Evolutionary conservation across 2,888 invertebrate species (phyloP).

Genomic region (Drosophila prolongata): DNA sequence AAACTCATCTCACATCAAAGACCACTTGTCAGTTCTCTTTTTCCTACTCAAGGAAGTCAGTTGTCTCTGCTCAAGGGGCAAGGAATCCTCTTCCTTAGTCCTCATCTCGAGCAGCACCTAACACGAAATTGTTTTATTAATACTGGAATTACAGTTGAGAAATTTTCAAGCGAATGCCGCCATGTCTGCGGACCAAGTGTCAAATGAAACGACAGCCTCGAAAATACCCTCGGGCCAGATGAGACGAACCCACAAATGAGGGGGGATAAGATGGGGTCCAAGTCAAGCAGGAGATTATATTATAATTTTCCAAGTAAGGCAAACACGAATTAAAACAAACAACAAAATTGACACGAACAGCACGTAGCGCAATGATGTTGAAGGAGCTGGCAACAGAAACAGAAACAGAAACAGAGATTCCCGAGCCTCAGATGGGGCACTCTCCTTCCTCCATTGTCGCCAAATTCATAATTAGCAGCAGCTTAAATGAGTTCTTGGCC

Average conservation of each 20-base stretch:
- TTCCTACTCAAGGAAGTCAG: constrained; percentile 25
- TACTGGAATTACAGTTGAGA: constrained; percentile 31
- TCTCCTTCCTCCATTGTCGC: constrained; percentile 56
- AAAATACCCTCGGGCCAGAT: constrained; percentile 25
- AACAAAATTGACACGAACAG: constrained; percentile 77
- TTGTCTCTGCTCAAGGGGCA: constrained; percentile 25
- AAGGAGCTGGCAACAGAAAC: constrained; percentile 48
- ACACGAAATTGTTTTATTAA: constrained; percentile 32
- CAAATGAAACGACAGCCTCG: constrained; percentile 56
- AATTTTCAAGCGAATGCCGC: constrained; percentile 55
- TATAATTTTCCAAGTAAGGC: constrained; percentile 76
- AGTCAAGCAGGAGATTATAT: constrained; percentile 64
- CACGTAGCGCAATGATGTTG: constrained; percentile 66
- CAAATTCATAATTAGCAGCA: constrained; percentile 72
- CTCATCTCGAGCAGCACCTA: constrained; percentile 19
- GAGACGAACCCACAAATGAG: constrained; percentile 22
- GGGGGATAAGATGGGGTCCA: constrained; percentile 7
- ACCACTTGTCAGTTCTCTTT: constrained; percentile 8
- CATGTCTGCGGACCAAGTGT: constrained; percentile 57
- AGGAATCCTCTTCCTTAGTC: constrained; percentile 13
- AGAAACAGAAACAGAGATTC: constrained; percentile 14
- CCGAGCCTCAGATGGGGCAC: constrained; percentile 5
- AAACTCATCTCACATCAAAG: constrained; percentile 11
- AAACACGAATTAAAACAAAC: constrained; percentile 68
- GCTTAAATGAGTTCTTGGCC: constrained; percentile 51